A percentile compares a stretch with the other conserved stretches of the same genome.
These are phyloP conservation scores for Eledona agricola DNA, from an alignment of 2,888 invertebrate species.

Conservation along the genomic window DNA sequence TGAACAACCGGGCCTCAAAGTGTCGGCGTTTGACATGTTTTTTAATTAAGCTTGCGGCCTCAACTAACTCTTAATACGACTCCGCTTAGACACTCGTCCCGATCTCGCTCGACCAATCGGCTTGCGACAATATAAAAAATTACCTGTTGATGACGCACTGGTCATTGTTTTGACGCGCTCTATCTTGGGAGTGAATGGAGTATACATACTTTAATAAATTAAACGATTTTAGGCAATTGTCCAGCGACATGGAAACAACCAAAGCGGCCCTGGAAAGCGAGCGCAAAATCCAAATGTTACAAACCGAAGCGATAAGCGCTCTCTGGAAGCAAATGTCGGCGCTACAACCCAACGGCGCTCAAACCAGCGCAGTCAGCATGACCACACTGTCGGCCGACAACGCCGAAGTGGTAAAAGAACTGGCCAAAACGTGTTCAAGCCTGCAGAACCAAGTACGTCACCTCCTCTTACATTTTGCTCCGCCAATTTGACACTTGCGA, in stretches of 20 bases:
- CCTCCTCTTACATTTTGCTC: neutral
- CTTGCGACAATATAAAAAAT: too few relatives aligned
- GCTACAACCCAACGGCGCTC: conserved; percentile 64
- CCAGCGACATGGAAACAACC: conserved; percentile 85
- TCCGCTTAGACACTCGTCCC: too few relatives aligned
- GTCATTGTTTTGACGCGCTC: too few relatives aligned
- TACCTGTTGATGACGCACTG: too few relatives aligned
- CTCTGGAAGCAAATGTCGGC: conserved; percentile 87
- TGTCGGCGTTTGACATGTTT: too few relatives aligned
- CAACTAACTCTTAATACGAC: too few relatives aligned
- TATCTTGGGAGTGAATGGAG: too few relatives aligned
- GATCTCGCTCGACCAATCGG: too few relatives aligned
- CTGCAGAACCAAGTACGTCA: conserved; percentile 74
- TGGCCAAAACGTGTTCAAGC: conserved; percentile 78
- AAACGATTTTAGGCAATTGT: conserved; percentile 70
- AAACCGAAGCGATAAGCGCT: conserved; percentile 91
- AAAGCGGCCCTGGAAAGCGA: conserved; percentile 86
- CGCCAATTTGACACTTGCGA: too few relatives aligned
- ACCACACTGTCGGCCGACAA: conserved; percentile 61
- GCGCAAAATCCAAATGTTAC: conserved; percentile 83
- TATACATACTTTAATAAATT: too few relatives aligned
- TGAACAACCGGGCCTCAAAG: too few relatives aligned
- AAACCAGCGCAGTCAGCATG: conserved; percentile 43
- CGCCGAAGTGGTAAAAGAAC: conserved; percentile 73
- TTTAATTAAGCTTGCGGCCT: too few relatives aligned